Base-by-base conservation (phyloP, 2,113 vertebrate genomes). In the Ranitomeya variabilis region DNA sequence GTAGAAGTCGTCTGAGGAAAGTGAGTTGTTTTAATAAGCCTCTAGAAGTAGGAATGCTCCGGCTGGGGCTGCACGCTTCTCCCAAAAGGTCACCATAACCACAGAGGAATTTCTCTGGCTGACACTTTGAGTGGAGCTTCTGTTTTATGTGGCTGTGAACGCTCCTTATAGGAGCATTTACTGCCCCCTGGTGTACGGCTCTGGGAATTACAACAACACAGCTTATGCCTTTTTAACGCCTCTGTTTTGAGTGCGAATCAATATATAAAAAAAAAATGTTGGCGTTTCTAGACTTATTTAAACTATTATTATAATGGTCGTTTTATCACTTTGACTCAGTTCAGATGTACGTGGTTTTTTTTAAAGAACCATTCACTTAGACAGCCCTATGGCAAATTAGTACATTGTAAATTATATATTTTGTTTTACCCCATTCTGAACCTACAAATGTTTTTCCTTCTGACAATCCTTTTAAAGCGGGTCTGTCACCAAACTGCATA, bases 71-170 rank as follows among this genome's bases (percentile, higher is more conserved):
- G 31, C 85, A 86, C 85, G 37, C 60, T 86, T 78, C 45, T 87
- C 54, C 80, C 62, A 60, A 71, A 87, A 87, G 86, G 78, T 87
- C 86, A 69, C 64, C 23, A 71, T 87, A 81, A 87, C 77, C 86
- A 80, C 77, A 71, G 62, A 16, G 77, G 78, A 87, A 81, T 87
- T 80, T 80, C n/a, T 73, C 60, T 88, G 79, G 55, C 59, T 79
- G 45, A 67, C 66, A 37, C 66, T 82, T 57, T 60, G 26, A 82
- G 79, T 51, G 79, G 67, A 74, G 80, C 79, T 82, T 88, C 87
- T 88, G 54, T 74, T 82, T 54, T 74, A 21, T 83, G 54, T 55
- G 52, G n/a, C 82, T 54, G 51, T 23, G 62, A 12, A 11, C n/a
- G 79, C 7, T 0, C 21, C 62, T 21, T 67, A 3, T 45, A 3